phyloP scores from a whole-genome alignment of 1,140 invertebrate species.

The Eriocheir sinensis region DNA sequence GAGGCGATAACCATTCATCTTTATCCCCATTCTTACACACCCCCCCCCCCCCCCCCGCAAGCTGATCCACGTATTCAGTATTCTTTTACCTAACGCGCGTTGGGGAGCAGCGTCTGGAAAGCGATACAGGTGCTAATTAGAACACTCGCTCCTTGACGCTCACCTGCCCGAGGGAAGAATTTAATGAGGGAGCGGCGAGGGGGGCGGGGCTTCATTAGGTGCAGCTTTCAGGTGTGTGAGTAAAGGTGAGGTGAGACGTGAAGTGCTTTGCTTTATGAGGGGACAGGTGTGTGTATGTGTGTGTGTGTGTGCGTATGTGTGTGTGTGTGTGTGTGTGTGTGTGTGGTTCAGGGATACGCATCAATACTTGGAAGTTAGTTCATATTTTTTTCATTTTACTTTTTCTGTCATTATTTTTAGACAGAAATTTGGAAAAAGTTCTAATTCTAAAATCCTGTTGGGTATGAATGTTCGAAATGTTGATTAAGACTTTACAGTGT shows the following conservation, averaged over 20 bases:
- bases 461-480: background rate
- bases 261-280: background rate
- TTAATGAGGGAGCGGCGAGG: background rate
- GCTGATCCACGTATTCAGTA: background rate
- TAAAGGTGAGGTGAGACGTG: background rate
- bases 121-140: background rate
- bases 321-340: too few relatives aligned
- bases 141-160: background rate
- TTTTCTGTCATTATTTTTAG: too few relatives aligned
- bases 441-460: background rate
- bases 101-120: slow-evolving; percentile 20
- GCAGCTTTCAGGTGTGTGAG: background rate
- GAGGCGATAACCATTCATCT: background rate
- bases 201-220: slow-evolving; percentile 11
- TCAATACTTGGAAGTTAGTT: too few relatives aligned
- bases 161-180: background rate
- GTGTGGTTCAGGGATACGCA: too few relatives aligned
- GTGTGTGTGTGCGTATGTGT: too few relatives aligned
- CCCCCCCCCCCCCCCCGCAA: too few relatives aligned
- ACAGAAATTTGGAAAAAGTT: too few relatives aligned
- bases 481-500: background rate
- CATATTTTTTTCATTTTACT: too few relatives aligned
- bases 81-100: background rate
- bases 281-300: background rate
- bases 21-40: too few relatives aligned